Evolutionary conservation across 2,113 vertebrate genomes (phyloP).

Genomic region (Promerops cafer): DNA sequence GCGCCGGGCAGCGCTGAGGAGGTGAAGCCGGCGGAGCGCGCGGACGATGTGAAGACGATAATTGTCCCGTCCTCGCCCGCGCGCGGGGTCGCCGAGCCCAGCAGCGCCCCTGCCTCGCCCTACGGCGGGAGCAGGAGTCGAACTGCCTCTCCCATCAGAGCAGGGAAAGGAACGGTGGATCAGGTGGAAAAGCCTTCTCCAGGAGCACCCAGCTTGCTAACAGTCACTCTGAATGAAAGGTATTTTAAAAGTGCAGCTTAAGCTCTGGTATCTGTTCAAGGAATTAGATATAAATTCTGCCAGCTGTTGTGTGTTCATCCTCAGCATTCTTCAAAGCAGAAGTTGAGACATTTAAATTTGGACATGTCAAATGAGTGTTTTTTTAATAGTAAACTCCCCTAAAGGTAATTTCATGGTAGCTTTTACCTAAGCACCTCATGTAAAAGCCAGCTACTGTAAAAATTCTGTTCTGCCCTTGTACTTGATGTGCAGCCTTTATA

Average conservation of each 20-base stretch:
- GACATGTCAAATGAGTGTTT: neutral
- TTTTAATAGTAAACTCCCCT: neutral
- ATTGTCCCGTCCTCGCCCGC: constrained; percentile 71
- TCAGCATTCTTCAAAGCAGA: neutral
- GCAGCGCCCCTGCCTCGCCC: constrained; percentile 70
- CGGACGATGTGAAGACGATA: constrained; percentile 56
- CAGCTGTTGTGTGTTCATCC: neutral
- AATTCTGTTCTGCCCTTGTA: neutral
- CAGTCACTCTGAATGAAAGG: constrained; percentile 77
- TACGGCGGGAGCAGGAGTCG: constrained; percentile 66
- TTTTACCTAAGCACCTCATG: neutral
- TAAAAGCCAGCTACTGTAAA: neutral
- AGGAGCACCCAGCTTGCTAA: constrained; percentile 65
- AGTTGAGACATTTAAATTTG: neutral
- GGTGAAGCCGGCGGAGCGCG: constrained; percentile 42
- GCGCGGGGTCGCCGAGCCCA: constrained; percentile 57
- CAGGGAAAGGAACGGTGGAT: constrained; percentile 61
- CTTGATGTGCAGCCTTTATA: neutral
- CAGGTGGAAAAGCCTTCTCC: constrained; percentile 69
- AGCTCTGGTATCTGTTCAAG: neutral
- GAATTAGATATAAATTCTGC: neutral
- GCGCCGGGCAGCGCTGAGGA: constrained; percentile 44
- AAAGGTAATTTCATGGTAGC: neutral
- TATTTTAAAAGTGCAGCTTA: constrained; percentile 45
- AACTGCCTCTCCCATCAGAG: constrained; percentile 77